Conservation (phyloP, 2,888 invertebrate genomes). For the Myopa testacea region DNA sequence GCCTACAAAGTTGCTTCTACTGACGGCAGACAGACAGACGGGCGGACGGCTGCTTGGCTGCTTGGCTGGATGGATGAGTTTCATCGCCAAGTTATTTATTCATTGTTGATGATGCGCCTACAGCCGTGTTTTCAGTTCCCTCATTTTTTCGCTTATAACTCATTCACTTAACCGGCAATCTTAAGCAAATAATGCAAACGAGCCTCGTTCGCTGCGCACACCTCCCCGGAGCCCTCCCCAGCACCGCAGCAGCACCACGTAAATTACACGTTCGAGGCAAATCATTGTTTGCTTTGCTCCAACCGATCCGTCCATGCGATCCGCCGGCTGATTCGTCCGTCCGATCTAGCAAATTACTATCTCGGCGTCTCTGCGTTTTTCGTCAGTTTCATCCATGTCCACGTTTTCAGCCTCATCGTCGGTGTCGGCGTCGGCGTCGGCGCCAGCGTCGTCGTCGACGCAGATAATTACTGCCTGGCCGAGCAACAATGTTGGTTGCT, state of each 20-base stretch:
- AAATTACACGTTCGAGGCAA: slow-evolving; percentile 51
- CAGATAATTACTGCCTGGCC: slow-evolving; percentile 24
- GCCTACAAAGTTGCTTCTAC: not conserved
- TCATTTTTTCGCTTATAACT: slow-evolving; percentile 26
- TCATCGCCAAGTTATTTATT: slow-evolving; percentile 41
- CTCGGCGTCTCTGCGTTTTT: slow-evolving; percentile 52
- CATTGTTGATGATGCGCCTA: slow-evolving; percentile 41
- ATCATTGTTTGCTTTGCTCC: slow-evolving; percentile 51
- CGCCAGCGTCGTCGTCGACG: not conserved
- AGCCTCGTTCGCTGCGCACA: slow-evolving; percentile 15
- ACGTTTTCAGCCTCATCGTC: not conserved
- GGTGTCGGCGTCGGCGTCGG: not conserved
- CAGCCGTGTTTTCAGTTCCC: slow-evolving; percentile 29
- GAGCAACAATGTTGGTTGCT: slow-evolving; percentile 10
- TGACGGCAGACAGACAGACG: not conserved
- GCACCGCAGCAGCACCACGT: slow-evolving; percentile 2
- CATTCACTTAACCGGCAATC: slow-evolving; percentile 39
- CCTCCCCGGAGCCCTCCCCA: not conserved
- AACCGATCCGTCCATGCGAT: slow-evolving; percentile 17
- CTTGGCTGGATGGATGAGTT: slow-evolving; percentile 35
- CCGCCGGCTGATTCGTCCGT: slow-evolving; percentile 11
- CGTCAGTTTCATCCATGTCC: slow-evolving; percentile 45
- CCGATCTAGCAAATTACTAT: slow-evolving; percentile 51
- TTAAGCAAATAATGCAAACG: slow-evolving; percentile 41
- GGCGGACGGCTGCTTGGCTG: slow-evolving; percentile 18